Conservation (phyloP, 2,797 vertebrate species). For the Falco concolor region DNA sequence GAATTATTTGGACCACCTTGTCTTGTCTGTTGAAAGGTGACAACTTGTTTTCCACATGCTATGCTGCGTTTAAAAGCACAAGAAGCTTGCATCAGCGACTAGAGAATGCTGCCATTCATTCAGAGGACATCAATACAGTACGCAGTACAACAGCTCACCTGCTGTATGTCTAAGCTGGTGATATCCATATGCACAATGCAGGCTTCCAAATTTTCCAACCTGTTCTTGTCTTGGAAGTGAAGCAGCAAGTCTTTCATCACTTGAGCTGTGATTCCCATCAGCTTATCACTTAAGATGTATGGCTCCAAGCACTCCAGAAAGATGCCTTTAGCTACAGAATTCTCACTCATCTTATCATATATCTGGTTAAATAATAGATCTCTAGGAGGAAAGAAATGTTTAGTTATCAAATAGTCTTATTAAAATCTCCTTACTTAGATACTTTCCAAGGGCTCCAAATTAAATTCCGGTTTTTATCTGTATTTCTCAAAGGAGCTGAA, state of each 20-base stretch:
- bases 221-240: conserved; percentile 90
- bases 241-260: conserved; percentile 92
- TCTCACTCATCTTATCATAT: conserved; percentile 88
- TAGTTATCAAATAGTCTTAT: not conserved
- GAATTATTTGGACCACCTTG: fast-evolving
- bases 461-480: not conserved
- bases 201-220: conserved; percentile 92
- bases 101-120: not conserved
- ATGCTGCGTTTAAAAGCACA: not conserved
- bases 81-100: not conserved
- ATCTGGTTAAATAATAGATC: conserved; percentile 92
- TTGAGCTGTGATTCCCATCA: conserved; percentile 87
- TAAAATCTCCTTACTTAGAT: not conserved
- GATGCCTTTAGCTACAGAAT: conserved; percentile 88
- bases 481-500: not conserved
- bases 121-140: not conserved
- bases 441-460: not conserved
- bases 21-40: not conserved
- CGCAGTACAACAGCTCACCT: conserved; percentile 74
- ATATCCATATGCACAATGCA: conserved; percentile 96
- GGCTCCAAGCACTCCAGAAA: conserved; percentile 93
- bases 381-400: conserved; percentile 61
- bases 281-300: conserved; percentile 88
- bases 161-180: conserved; percentile 94
- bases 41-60: not conserved